Base-by-base conservation (phyloP, 2,888 invertebrate species). In the Melangyna quadrimaculata region DNA sequence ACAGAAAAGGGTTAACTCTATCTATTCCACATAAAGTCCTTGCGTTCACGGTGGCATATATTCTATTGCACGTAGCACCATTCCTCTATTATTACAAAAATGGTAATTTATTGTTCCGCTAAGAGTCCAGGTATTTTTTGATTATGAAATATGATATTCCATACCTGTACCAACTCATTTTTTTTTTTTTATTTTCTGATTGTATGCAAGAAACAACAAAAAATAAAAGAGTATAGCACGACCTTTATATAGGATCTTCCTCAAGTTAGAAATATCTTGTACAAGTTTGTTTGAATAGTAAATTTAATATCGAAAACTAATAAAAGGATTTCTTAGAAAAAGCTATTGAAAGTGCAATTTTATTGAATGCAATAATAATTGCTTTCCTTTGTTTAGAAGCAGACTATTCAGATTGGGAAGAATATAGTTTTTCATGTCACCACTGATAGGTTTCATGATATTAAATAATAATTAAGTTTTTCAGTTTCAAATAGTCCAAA, bases 21-120 rank as follows among this genome's bases (percentile, higher is more conserved):
- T 55, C 55, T 22, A 51, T 48, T 63, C 57, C 63, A 45, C 22
- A 43, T 59, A 37, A 8, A 40, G 22, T 27, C 51, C 59, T 73
- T 40, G 55, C 43, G 73, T 69, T 73, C 19, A 12, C 19, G 40
- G 63, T n/a, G 48, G 63, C 32, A 48, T 45, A 69, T 40, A 69
- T 55, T 22, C 65, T 40, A 37, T 27, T 63, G 32, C 78, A 73
- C 37, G 51, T 61, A 67, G 51, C 51, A 22, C 29, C 29, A 35
- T 69, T 35, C 5, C 24, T 12, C 63, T 55, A n/a, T 69, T 17
- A 14, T 75, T 71, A 37, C 8, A 53, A 71, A 70, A 78, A 74
- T 83, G 48, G 35, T 74, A 78, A 83, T 83, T 83, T 74, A 70
- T 78, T 40, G 22, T 37, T 55, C 27, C 37, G 32, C 35, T 12